These are phyloP conservation scores for Castor canadensis DNA, from an alignment of 2,113 vertebrate genomes.

Conservation along the genomic window DNA sequence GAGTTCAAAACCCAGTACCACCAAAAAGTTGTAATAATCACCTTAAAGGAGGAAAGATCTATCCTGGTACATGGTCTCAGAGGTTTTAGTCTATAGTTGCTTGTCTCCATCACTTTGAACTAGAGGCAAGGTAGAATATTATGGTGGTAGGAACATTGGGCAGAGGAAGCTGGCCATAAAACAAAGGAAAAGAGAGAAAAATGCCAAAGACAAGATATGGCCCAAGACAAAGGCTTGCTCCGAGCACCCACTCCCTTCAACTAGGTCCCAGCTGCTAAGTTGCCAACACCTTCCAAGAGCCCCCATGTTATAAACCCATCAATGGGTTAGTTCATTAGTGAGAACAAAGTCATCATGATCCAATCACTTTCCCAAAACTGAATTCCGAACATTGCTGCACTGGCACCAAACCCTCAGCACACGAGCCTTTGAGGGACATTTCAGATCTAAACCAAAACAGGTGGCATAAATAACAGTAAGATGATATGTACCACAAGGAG, in stretches of 20 bases:
- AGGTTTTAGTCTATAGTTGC: background rate
- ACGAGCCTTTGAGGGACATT: background rate
- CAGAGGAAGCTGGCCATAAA: background rate
- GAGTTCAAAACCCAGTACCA: no score
- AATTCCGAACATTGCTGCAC: background rate
- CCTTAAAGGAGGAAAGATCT: no score
- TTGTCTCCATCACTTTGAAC: background rate
- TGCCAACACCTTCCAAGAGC: background rate
- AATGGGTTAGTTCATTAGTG: background rate
- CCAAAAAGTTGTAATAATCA: no score
- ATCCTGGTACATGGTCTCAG: background rate
- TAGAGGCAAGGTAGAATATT: background rate
- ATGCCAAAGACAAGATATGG: no score
- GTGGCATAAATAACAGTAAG: background rate
- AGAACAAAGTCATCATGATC: background rate
- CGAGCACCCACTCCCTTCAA: no score
- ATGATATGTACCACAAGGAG: background rate
- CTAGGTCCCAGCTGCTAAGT: background rate
- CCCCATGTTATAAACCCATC: background rate
- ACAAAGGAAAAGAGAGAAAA: background rate
- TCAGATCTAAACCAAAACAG: background rate
- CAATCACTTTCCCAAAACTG: background rate
- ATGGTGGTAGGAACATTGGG: background rate
- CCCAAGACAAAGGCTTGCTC: no score
- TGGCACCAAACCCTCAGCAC: background rate